Evolutionary conservation across 1,140 invertebrate species (phyloP).

Genomic region (Brachionus calyciflorus): DNA sequence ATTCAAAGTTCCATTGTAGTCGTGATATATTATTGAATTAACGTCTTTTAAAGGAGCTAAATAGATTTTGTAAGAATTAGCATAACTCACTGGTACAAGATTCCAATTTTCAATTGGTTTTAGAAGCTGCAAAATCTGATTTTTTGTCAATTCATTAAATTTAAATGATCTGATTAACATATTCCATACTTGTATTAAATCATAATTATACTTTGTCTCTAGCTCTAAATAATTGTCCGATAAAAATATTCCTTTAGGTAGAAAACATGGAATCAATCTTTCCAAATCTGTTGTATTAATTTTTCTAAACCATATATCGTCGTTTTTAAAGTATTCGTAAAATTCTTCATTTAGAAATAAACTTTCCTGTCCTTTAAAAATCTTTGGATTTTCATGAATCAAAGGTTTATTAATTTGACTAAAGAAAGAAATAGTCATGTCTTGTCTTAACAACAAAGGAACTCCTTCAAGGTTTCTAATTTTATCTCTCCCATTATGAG

Average conservation of each 20-base stretch:
- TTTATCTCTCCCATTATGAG: background rate
- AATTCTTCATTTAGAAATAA: slow-evolving; percentile 1
- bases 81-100: background rate
- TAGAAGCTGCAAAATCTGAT: background rate
- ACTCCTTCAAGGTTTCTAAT: background rate
- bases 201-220: background rate
- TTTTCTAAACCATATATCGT: background rate
- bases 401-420: background rate
- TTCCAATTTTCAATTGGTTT: slow-evolving; percentile 15
- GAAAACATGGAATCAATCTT: background rate
- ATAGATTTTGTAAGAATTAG: background rate
- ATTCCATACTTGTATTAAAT: background rate
- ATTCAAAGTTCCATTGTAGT: too few relatives aligned
- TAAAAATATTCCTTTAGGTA: background rate
- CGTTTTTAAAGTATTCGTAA: background rate
- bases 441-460: background rate
- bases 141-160: background rate
- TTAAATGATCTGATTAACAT: background rate
- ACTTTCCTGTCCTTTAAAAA: background rate
- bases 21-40: background rate
- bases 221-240: background rate
- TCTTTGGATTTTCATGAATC: background rate
- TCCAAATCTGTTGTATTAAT: background rate
- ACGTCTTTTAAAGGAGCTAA: background rate
- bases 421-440: background rate